phyloP scores from a whole-genome alignment of 2,113 vertebrate species.

The Carassius auratus region DNA sequence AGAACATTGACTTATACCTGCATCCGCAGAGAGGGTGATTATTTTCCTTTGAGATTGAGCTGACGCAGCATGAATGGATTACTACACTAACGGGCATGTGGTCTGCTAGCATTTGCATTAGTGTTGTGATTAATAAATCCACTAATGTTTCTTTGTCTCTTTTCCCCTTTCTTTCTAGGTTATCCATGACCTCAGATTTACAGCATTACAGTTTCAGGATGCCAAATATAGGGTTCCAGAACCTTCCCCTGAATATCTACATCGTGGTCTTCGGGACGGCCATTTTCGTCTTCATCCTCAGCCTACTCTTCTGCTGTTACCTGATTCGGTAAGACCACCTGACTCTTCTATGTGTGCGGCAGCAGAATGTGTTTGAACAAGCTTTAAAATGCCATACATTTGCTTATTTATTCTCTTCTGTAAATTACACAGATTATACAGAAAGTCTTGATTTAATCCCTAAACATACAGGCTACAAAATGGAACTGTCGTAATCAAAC shows the following conservation, averaged over 20 bases:
- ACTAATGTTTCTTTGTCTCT: neutral
- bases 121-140: neutral
- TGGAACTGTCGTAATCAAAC: neutral
- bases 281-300: slow-evolving; percentile 99
- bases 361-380: neutral
- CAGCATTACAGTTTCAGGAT: slow-evolving; percentile 97
- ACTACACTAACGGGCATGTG: slow-evolving; percentile 22
- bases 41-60: neutral
- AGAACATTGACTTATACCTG: neutral
- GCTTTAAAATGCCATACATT: slow-evolving; percentile 55
- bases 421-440: neutral
- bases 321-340: slow-evolving; percentile 88
- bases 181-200: slow-evolving; percentile 95
- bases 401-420: neutral
- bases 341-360: neutral
- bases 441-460: neutral
- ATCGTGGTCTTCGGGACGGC: slow-evolving; percentile 98
- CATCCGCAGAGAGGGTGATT: neutral
- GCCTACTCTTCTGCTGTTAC: slow-evolving; percentile 99
- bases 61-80: neutral
- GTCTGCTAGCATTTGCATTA: neutral
- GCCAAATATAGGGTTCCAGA: slow-evolving; percentile 99
- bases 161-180: slow-evolving; percentile 72
- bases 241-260: slow-evolving; percentile 99
- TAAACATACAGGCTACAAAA: neutral